Base-by-base conservation (phyloP, 2,888 invertebrate genomes). In the Drosophila mercatorum region DNA sequence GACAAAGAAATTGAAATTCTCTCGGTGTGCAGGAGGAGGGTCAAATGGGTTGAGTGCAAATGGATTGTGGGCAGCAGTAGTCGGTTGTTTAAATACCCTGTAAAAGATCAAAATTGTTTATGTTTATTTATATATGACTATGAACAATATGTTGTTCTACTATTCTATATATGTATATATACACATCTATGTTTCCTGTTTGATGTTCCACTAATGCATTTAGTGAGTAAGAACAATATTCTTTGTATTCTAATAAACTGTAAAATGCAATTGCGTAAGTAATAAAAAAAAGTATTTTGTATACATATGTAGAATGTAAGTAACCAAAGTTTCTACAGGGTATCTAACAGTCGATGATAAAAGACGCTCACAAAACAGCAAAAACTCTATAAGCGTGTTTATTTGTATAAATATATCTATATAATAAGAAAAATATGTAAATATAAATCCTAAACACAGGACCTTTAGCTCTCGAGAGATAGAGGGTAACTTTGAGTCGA, bases 1-100 rank as follows among this genome's bases (percentile, higher is more conserved):
- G 80, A 78, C 74, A 88, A 82, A 86, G 88, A 81, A 83, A 86
- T 88, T 86, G 81, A 86, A 85, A 86, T 88, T 88, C 88, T 73
- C 68, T 55, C 66, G 40, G 75, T 63, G 59, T 72, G 67, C 55
- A 47, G 58, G 71, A 49, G 40, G 31, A 6, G 44, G 34, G 57
- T 14, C n/a, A 6, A 17, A 41, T n/a, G 8, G 28, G 17, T 12
- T 40, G 47, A 28, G 28, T 38, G 58, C 28, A 49, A 17, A 6
- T 41, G 44, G 17, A 10, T 40, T 56, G 36, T 61, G 61, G 52
- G 58, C 55, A 47, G 52, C 58, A 46, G 47, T 49, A 26, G 51
- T 8, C 34, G 67, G 43, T 41, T 55, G 41, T 28, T 36, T 8
- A 0, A 52, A 65, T 65, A 62, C 79, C 68, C 75, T 65, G 60